These are phyloP conservation scores for Sebastes fasciatus DNA, from an alignment of 2,113 vertebrate genomes.

Conservation along the genomic window DNA sequence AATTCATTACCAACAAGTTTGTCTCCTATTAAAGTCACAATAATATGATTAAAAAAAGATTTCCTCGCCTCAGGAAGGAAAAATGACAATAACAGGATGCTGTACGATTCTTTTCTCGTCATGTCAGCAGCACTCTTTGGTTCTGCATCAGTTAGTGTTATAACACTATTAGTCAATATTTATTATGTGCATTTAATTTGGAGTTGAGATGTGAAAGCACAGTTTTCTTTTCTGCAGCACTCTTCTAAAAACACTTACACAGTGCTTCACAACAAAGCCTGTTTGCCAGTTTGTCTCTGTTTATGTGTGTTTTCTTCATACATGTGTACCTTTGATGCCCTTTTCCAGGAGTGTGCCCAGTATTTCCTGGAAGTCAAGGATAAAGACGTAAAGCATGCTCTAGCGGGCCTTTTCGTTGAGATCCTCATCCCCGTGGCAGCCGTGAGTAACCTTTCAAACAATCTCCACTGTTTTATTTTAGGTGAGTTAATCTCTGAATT, in stretches of 20 bases:
- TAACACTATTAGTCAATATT: background rate
- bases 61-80: background rate
- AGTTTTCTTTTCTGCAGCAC: too few species aligned
- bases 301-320: background rate
- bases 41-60: background rate
- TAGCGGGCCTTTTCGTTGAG: slow-evolving; percentile 98
- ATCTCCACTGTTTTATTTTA: background rate
- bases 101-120: slow-evolving; percentile 1
- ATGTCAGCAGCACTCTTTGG: background rate
- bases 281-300: background rate
- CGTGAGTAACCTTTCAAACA: slow-evolving; percentile 86
- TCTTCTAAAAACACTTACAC: too few species aligned
- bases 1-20: background rate
- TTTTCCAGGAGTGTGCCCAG: slow-evolving; percentile 94
- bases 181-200: background rate
- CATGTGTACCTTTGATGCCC: slow-evolving; percentile 7
- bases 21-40: background rate
- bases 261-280: too few species aligned
- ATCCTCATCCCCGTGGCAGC: slow-evolving; percentile 99
- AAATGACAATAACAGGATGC: slow-evolving; percentile 9
- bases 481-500: background rate
- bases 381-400: slow-evolving; percentile 98
- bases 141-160: background rate
- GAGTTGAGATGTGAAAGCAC: background rate
- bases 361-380: slow-evolving; percentile 99